Percentiles rank a stretch among this genome's conserved stretches.
These are phyloP conservation scores for Trinectes maculatus DNA, from an alignment of 2,113 vertebrate species.

Conservation along the genomic window DNA sequence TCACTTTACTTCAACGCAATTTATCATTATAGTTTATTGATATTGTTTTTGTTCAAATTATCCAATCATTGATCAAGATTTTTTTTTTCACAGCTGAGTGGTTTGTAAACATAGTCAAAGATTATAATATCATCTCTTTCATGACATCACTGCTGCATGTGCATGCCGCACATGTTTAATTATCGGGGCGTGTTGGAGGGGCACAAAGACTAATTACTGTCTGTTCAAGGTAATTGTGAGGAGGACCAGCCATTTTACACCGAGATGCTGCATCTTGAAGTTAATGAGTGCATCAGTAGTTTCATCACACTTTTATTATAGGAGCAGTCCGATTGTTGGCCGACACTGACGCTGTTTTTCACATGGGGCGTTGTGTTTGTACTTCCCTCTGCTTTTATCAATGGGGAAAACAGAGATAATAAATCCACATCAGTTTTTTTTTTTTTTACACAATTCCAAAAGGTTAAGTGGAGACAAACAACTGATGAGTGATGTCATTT, in stretches of 20 bases:
- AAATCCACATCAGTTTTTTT: neutral
- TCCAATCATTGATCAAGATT: too few relatives aligned
- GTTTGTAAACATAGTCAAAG: too few relatives aligned
- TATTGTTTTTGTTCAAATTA: too few relatives aligned
- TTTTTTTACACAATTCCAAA: neutral
- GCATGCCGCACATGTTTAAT: neutral
- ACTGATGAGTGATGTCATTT: too few relatives aligned
- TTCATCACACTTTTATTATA: slow-evolving; percentile 40
- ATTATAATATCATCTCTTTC: too few relatives aligned
- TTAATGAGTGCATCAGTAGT: slow-evolving; percentile 46
- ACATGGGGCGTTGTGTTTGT: neutral
- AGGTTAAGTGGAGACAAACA: neutral
- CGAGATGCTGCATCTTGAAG: neutral
- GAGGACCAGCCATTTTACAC: neutral
- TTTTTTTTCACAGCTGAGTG: too few relatives aligned
- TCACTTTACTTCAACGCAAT: too few relatives aligned
- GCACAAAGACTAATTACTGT: slow-evolving; percentile 11
- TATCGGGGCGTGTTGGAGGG: neutral
- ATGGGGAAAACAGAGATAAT: neutral
- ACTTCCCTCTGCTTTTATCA: slow-evolving; percentile 4
- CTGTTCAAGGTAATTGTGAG: slow-evolving; percentile 1
- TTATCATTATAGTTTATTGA: too few relatives aligned
- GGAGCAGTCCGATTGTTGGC: slow-evolving; percentile 16
- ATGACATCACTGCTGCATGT: too few relatives aligned
- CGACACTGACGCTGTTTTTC: slow-evolving; percentile 3